Evolutionary conservation across 2,888 invertebrate species (phyloP).

Genomic region (Eudiplozoon nipponicum): DNA sequence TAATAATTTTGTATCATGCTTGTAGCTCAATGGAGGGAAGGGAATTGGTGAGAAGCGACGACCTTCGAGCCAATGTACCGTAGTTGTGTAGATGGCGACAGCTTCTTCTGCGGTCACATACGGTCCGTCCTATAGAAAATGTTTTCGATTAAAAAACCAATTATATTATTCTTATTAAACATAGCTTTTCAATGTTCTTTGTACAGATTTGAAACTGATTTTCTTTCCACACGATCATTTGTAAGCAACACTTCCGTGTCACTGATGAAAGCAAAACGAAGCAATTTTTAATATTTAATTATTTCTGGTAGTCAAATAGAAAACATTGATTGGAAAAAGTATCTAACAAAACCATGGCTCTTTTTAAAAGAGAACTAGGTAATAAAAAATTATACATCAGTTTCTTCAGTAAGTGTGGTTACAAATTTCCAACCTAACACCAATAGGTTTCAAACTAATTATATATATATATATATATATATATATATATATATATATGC

Average conservation of each 20-base stretch:
- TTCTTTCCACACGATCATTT: no score
- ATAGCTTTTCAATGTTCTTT: no score
- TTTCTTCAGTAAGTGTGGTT: neutral
- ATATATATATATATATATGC: no score
- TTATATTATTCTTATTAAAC: no score
- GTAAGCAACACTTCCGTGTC: no score
- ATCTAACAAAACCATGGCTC: no score
- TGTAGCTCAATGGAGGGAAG: slow-evolving; percentile 90
- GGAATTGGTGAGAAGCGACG: slow-evolving; percentile 91
- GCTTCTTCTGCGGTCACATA: slow-evolving; percentile 98
- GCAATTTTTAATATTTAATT: no score
- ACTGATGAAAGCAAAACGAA: no score
- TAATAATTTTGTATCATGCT: slow-evolving; percentile 86
- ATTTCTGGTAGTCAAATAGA: no score
- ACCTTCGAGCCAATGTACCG: slow-evolving; percentile 95
- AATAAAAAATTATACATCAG: neutral
- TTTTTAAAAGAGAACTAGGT: no score
- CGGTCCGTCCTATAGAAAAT: slow-evolving; percentile 89
- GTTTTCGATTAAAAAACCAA: slow-evolving; percentile 12
- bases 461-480: neutral
- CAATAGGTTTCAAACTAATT: neutral
- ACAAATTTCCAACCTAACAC: neutral
- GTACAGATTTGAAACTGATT: no score
- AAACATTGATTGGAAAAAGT: no score
- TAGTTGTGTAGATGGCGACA: slow-evolving; percentile 93